These are phyloP conservation scores for Bucco capensis DNA, from an alignment of 2,113 vertebrate species.

Conservation along the genomic window DNA sequence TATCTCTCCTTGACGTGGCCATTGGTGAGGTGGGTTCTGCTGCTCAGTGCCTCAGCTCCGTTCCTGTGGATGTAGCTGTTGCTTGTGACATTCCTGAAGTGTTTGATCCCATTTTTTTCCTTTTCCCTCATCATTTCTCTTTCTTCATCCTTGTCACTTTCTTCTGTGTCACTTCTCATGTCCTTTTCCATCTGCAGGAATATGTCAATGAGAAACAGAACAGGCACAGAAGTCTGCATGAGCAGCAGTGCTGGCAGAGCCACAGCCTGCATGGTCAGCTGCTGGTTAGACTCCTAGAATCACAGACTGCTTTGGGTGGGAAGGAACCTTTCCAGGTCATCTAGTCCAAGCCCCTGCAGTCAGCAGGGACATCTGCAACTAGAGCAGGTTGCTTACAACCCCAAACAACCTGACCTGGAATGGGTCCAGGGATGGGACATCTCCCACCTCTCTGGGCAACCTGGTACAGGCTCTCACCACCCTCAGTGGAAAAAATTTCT, in stretches of 20 bases:
- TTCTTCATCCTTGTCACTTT: constrained; percentile 66
- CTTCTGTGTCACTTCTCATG: constrained; percentile 89
- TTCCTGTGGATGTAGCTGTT: constrained; percentile 70
- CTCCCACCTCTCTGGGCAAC: too few relatives aligned
- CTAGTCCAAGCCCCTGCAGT: too few relatives aligned
- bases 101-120: constrained; percentile 46
- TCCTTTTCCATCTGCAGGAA: constrained; percentile 85
- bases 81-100: constrained; percentile 51
- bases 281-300: too few relatives aligned
- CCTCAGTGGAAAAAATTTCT: too few relatives aligned
- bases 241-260: constrained; percentile 60
- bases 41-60: neutral
- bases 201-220: constrained; percentile 79
- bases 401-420: too few relatives aligned
- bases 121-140: neutral
- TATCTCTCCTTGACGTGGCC: constrained; percentile 52
- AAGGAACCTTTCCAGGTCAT: too few relatives aligned
- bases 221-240: constrained; percentile 62
- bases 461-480: too few relatives aligned
- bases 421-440: too few relatives aligned
- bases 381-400: too few relatives aligned
- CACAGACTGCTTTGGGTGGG: too few relatives aligned
- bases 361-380: too few relatives aligned
- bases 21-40: neutral
- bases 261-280: neutral